A percentile compares a stretch with the other conserved stretches of the same genome.
Conservation (phyloP, 64 coral and sea anemone species). For the Dendronephthya gigantea region DNA sequence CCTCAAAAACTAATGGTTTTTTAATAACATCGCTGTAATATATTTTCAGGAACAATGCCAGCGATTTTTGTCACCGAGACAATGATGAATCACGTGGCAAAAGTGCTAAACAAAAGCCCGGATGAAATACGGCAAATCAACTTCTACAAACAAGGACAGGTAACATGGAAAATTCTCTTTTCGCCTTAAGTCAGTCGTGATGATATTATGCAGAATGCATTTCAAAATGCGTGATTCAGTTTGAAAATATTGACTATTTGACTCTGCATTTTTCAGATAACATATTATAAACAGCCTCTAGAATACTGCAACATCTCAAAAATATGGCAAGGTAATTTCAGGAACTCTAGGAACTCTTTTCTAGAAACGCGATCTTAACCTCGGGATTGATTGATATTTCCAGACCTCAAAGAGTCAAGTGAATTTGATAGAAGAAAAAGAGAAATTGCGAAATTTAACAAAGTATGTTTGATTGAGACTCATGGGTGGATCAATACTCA, state of each 20-base stretch:
- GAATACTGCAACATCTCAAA: neutral
- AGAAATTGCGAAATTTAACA: neutral
- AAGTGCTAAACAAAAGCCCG: conserved; percentile 8
- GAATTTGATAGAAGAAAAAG: neutral
- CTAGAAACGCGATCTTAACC: no score
- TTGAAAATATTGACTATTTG: no score
- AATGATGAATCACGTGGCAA: conserved; percentile 34
- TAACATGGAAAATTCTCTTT: no score
- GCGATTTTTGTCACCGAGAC: conserved; percentile 27
- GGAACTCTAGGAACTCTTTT: no score
- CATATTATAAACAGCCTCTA: neutral
- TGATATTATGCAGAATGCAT: no score
- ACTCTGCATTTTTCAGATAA: neutral
- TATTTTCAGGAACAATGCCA: conserved; percentile 18
- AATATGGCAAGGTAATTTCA: conserved; percentile 6
- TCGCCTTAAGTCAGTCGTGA: no score
- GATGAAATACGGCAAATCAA: conserved; percentile 36
- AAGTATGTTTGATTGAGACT: no score
- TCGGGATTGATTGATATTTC: no score
- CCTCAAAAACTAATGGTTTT: no score
- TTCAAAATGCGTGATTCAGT: no score
- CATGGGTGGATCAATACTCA: no score
- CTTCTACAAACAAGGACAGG: conserved; percentile 38
- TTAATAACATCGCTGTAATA: neutral
- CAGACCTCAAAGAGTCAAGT: neutral